Base-by-base conservation (phyloP, 2,113 vertebrate species). In the Phylloscopus trochiloides region DNA sequence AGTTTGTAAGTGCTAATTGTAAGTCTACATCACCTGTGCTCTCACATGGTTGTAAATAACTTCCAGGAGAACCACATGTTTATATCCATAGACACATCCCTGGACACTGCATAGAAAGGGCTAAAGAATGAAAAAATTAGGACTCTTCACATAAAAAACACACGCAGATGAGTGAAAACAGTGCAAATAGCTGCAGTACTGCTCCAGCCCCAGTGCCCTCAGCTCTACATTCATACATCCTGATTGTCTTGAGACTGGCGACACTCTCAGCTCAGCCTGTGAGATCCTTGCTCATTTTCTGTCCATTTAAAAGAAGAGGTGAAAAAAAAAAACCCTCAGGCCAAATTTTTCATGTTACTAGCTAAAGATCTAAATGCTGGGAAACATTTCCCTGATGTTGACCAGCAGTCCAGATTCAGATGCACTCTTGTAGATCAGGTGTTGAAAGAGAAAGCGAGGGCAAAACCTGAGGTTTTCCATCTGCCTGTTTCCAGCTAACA, bases 191-290 rank as follows among this genome's bases (percentile, higher is more conserved):
- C 34, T 77, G 75, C 71, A 62, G 29, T 14, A 9, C 15, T 51
- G 43, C 50, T 50, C 18, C 72, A 79, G 50, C 74, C 67, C 14
- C 0, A 0, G 55, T 7, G 6, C 34, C 14, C 63, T 58, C 38
- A 71, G 59, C 43, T 55, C 47, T 70, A 38, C 26, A 25, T 57
- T 50, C 16, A 11, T 7, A 29, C 10, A 31, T 32, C 47, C 32
- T 62, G 61, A 17, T 1, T 67, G 40, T 25, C 36, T 36, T 17
- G 5, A 54, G 24, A 58, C 14, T 43, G 20, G 29, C 55, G 72
- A 34, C 28, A 34, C 17, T 21, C 40, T 45, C 67, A 66, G 54
- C 10, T 70, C 45, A 31, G 2, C 1, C 0, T 14, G 28, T 29
- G n/a, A 76, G 14, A 66, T 38, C 24, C 38, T 66, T 90, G 38